Evolutionary conservation across 2,797 vertebrate genomes (phyloP).

Genomic region (Vireo griseus): DNA sequence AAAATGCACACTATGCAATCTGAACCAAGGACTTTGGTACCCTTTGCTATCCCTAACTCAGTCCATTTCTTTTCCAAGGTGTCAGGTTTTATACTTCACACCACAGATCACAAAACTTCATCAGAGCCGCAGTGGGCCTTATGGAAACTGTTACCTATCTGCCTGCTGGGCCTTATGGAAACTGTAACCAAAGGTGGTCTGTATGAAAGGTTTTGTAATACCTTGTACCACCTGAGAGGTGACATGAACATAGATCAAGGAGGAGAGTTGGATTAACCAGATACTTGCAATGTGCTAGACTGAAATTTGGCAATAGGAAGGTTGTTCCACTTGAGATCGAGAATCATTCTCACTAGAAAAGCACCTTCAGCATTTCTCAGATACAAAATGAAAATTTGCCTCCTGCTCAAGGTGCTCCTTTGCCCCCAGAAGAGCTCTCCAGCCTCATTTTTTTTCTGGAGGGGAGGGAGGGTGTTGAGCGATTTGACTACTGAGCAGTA

Average conservation of each 20-base stretch:
- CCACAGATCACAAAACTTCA: not conserved
- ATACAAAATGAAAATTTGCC: not conserved
- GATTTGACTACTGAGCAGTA: slow-evolving; percentile 13
- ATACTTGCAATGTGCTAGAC: not conserved
- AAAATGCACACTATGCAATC: not conserved
- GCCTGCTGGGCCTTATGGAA: not conserved
- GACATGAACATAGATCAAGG: not conserved
- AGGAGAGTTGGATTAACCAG: not conserved
- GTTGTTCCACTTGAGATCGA: not conserved
- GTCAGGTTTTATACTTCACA: not conserved
- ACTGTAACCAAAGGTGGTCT: not conserved
- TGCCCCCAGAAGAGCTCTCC: slow-evolving; percentile 25
- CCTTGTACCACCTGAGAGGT: not conserved
- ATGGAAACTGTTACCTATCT: not conserved
- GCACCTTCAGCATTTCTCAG: slow-evolving; percentile 20
- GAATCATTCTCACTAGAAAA: slow-evolving; percentile 10
- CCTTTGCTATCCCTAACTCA: not conserved
- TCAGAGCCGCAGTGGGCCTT: not conserved
- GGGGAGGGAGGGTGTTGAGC: slow-evolving; percentile 22
- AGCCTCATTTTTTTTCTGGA: slow-evolving; percentile 31
- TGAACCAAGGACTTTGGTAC: not conserved
- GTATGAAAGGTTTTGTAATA: not conserved
- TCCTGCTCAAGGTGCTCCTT: not conserved
- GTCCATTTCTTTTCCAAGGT: not conserved
- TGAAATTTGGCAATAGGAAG: not conserved